Conservation (phyloP, 2,113 vertebrate genomes). For the Phalacrocorax aristotelis region DNA sequence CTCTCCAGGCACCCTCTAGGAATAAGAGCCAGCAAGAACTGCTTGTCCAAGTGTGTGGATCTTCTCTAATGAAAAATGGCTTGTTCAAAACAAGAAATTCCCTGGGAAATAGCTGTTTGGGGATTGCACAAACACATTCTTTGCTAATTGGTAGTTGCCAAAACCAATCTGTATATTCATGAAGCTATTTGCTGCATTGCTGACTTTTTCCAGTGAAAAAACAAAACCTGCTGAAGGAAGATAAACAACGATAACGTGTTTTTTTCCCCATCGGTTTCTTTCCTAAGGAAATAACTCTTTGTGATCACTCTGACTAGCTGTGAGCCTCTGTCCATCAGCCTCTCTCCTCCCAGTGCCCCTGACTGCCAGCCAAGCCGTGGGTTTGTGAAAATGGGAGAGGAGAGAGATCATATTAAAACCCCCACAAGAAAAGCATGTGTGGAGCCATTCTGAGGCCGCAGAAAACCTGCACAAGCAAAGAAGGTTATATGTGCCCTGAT, state of each 20-base stretch:
- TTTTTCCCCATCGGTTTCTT: neutral
- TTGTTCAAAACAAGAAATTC: conserved; percentile 20
- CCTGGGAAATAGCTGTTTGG: neutral
- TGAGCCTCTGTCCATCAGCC: neutral
- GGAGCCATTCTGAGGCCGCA: neutral
- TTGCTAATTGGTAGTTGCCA: conserved; percentile 44
- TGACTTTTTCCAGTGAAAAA: conserved; percentile 12
- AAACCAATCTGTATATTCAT: conserved; percentile 38
- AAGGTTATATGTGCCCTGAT: neutral
- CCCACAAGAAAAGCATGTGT: neutral
- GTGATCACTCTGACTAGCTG: neutral
- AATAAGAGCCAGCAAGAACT: neutral
- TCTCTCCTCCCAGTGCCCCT: neutral
- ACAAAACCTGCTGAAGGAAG: conserved; percentile 37
- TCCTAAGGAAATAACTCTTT: neutral
- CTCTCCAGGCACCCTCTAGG: neutral
- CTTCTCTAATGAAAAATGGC: neutral
- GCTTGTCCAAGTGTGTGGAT: neutral
- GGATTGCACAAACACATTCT: neutral
- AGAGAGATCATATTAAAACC: neutral
- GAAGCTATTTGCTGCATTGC: conserved; percentile 52
- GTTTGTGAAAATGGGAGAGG: neutral
- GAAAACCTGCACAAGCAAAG: neutral
- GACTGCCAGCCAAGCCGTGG: neutral
- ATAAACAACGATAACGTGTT: neutral